Evolutionary conservation across 2,888 invertebrate species (phyloP).

Genomic region (Polydrusus cervinus): DNA sequence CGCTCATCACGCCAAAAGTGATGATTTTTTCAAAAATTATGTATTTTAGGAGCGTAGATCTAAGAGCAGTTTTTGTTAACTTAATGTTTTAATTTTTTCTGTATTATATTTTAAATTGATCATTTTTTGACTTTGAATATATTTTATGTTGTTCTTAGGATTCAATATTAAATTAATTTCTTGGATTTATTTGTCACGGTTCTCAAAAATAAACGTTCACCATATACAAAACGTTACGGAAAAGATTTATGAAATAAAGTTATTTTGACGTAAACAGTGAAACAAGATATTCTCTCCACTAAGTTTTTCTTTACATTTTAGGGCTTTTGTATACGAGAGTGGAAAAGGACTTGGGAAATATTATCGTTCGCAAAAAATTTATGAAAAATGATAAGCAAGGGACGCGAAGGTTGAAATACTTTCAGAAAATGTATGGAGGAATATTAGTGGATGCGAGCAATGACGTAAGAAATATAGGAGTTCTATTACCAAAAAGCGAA

Average conservation of each 20-base stretch:
- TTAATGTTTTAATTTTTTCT: too few relatives aligned
- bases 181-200: background rate
- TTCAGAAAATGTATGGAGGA: background rate
- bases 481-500: too few relatives aligned
- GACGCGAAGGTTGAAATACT: slow-evolving; percentile 59
- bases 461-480: too few relatives aligned
- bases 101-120: too few relatives aligned
- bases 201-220: background rate
- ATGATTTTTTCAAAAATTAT: too few relatives aligned
- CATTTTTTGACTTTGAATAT: too few relatives aligned
- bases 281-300: slow-evolving; percentile 49
- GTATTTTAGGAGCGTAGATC: too few relatives aligned
- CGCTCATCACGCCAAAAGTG: too few relatives aligned
- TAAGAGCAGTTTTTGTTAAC: too few relatives aligned
- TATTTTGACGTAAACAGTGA: slow-evolving; percentile 56
- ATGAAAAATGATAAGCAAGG: slow-evolving; percentile 69
- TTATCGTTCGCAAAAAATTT: slow-evolving; percentile 66
- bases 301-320: slow-evolving; percentile 37
- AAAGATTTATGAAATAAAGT: slow-evolving; percentile 60
- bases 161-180: too few relatives aligned
- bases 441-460: background rate
- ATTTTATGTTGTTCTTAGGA: too few relatives aligned
- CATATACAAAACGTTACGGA: slow-evolving; percentile 33
- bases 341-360: slow-evolving; percentile 47
- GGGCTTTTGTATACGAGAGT: slow-evolving; percentile 37